Evolutionary conservation across 2,888 invertebrate species (phyloP).

Genomic region (Oscheius sp.): DNA sequence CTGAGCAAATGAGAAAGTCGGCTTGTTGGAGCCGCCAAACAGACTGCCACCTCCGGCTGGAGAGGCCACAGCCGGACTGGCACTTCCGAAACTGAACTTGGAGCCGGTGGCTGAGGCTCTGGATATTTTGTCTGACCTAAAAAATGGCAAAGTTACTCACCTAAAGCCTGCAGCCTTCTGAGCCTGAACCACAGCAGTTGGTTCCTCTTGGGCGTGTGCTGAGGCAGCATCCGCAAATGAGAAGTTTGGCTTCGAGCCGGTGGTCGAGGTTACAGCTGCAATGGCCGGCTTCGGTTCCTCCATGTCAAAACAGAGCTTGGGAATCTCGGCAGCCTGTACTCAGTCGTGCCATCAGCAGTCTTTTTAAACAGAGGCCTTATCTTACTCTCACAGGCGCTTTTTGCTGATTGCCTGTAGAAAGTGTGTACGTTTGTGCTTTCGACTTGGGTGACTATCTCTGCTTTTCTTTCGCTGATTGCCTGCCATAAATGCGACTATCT

Average conservation of each 20-base stretch:
- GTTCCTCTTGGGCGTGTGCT: slow-evolving; percentile 44
- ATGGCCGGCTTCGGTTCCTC: slow-evolving; percentile 24
- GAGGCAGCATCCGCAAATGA: slow-evolving; percentile 45
- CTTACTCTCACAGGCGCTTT: too few species aligned
- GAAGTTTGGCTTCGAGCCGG: slow-evolving; percentile 42
- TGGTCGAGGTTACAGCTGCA: slow-evolving; percentile 19
- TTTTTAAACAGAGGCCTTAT: too few species aligned
- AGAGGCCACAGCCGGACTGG: slow-evolving; percentile 17
- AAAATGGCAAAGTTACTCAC: neutral
- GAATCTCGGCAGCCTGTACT: slow-evolving; percentile 42
- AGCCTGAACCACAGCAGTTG: neutral
- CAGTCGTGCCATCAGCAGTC: too few species aligned
- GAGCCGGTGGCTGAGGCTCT: slow-evolving; percentile 19
- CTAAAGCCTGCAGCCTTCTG: slow-evolving; percentile 24
- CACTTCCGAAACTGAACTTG: slow-evolving; percentile 7
- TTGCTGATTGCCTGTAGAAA: too few species aligned
- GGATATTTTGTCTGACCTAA: neutral
- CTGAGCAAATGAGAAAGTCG: slow-evolving; percentile 18
- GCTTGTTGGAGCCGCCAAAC: slow-evolving; percentile 22
- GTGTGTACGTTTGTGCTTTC: too few species aligned
- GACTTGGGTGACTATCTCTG: too few species aligned
- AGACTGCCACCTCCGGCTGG: neutral
- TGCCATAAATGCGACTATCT: too few species aligned
- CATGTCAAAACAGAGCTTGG: slow-evolving; percentile 47
- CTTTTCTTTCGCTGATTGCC: too few species aligned